phyloP scores from a whole-genome alignment of 2,113 vertebrate species.

The Solea senegalensis region DNA sequence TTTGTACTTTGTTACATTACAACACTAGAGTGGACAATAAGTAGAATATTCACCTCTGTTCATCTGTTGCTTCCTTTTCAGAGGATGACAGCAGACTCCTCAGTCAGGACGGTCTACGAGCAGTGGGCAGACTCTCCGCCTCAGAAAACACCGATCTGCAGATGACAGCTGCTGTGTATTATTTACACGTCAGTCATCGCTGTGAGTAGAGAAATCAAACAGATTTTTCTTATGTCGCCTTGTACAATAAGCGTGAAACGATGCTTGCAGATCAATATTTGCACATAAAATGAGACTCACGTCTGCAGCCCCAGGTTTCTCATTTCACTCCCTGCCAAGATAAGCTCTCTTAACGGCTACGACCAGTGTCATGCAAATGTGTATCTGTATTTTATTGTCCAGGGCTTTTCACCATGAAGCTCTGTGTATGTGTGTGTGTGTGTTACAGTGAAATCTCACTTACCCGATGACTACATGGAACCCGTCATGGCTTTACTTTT shows the following conservation, averaged over 20 bases:
- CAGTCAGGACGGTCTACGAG: conserved; percentile 68
- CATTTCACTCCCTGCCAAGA: conserved; percentile 8
- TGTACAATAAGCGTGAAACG: neutral
- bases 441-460: conserved; percentile 70
- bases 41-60: no score
- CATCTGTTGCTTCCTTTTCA: neutral
- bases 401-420: no score
- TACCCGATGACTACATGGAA: conserved; percentile 80
- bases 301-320: conserved; percentile 26
- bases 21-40: no score
- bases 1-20: no score
- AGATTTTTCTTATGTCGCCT: conserved; percentile 5
- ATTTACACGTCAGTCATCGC: conserved; percentile 82
- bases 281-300: neutral
- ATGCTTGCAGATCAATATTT: conserved; percentile 4
- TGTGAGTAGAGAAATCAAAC: conserved; percentile 73
- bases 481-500: conserved; percentile 77
- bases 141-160: conserved; percentile 81
- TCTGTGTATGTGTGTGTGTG: conserved; percentile 1
- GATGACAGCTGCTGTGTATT: conserved; percentile 81
- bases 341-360: conserved; percentile 15
- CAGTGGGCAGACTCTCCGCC: conserved; percentile 78
- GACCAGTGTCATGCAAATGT: conserved; percentile 69
- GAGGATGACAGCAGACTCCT: conserved; percentile 46
- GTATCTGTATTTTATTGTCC: conserved; percentile 33